Percentiles rank a stretch among this genome's conserved stretches.
phyloP scores from a whole-genome alignment of 2,888 invertebrate species.

The Xestoiulus laeticollis region DNA sequence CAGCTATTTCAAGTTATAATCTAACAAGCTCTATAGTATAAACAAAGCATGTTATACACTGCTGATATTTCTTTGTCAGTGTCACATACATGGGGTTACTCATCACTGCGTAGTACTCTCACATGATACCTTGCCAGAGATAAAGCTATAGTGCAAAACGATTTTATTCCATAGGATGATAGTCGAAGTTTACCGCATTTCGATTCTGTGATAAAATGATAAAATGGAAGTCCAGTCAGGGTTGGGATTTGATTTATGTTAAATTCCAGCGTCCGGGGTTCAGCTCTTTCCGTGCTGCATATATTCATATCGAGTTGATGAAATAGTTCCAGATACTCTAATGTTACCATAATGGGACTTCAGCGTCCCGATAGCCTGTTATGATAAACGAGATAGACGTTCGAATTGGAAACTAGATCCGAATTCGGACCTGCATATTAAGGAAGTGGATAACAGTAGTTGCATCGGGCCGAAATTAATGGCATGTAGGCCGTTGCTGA shows the following conservation, averaged over 20 bases:
- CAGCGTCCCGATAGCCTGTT: conserved; percentile 1
- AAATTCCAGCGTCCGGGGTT: not conserved
- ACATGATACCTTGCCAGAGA: not conserved
- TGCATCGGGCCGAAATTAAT: conserved; percentile 25
- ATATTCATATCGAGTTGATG: conserved; percentile 17
- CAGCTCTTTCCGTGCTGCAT: not conserved
- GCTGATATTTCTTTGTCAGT: too few relatives aligned
- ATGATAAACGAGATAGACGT: conserved; percentile 41
- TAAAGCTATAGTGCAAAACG: not conserved
- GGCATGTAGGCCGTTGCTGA: conserved; percentile 33
- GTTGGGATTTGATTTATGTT: not conserved
- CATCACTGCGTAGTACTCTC: too few relatives aligned
- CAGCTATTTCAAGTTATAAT: too few relatives aligned
- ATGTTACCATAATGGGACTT: conserved; percentile 14
- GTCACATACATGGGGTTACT: too few relatives aligned
- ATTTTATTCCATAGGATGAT: not conserved
- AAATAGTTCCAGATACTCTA: conserved; percentile 15
- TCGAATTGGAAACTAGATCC: conserved; percentile 32
- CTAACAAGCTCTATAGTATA: too few relatives aligned
- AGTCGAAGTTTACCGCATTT: not conserved
- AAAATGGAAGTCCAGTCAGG: not conserved
- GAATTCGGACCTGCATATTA: conserved; percentile 39
- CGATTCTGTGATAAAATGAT: not conserved
- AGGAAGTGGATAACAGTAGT: conserved; percentile 38
- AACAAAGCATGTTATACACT: too few relatives aligned